Evolutionary conservation across 2,113 vertebrate genomes (phyloP).

Genomic region (Sula dactylatra): DNA sequence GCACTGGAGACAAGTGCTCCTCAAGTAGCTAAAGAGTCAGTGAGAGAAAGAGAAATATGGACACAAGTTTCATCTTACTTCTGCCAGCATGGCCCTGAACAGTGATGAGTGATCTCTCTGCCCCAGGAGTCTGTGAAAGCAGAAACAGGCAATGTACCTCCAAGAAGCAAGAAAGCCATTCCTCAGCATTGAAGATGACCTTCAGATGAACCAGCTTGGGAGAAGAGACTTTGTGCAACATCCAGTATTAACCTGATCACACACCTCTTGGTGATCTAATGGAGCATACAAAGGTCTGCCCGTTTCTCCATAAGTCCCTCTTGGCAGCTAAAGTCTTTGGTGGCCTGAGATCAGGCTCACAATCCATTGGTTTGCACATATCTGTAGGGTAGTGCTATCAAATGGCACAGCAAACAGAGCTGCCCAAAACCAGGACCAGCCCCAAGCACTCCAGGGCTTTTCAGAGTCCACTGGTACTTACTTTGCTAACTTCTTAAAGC

Average conservation of each 20-base stretch:
- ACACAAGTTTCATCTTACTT: rapidly evolving
- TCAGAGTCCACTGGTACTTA: conserved; percentile 65
- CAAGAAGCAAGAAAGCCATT: neutral
- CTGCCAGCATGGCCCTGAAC: neutral
- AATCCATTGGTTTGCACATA: neutral
- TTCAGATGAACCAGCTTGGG: neutral
- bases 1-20: neutral
- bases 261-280: neutral
- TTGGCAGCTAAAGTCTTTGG: neutral
- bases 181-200: neutral
- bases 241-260: neutral
- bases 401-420: neutral
- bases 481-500: conserved; percentile 99
- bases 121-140: neutral
- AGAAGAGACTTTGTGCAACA: neutral
- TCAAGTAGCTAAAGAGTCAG: neutral
- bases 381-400: rapidly evolving
- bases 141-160: neutral
- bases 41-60: neutral
- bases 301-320: neutral
- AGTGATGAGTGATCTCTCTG: neutral
- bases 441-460: neutral
- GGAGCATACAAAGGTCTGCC: neutral
- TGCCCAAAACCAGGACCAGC: neutral
- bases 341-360: neutral